These are phyloP conservation scores for Scaptomyza polygonia DNA, from an alignment of 2,888 invertebrate species.

Conservation along the genomic window DNA sequence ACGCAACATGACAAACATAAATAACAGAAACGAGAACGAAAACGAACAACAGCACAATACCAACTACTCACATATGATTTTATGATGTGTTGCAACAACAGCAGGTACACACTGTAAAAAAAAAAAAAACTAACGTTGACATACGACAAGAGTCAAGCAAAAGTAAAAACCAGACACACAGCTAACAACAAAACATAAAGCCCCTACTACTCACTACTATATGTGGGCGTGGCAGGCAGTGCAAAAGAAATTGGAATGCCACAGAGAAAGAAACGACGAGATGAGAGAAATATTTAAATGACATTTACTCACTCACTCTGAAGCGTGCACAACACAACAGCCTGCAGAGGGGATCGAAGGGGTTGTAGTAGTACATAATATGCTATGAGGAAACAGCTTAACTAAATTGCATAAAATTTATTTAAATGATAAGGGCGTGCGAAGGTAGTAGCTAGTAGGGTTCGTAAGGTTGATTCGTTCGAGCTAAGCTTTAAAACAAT, in stretches of 20 bases:
- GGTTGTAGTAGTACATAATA: too few relatives aligned
- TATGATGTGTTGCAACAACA: slow-evolving; percentile 69
- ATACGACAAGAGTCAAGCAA: slow-evolving; percentile 65
- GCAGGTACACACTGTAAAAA: neutral
- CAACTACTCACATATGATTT: slow-evolving; percentile 56
- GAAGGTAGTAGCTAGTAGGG: neutral
- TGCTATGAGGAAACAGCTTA: slow-evolving; percentile 63
- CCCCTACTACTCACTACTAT: slow-evolving; percentile 69
- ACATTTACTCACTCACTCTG: slow-evolving; percentile 76
- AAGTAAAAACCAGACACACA: slow-evolving; percentile 30
- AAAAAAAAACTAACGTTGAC: slow-evolving; percentile 70
- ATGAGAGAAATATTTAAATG: slow-evolving; percentile 72
- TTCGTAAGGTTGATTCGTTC: slow-evolving; percentile 2
- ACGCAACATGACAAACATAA: slow-evolving; percentile 80
- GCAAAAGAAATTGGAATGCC: slow-evolving; percentile 76
- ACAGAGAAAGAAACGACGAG: slow-evolving; percentile 38
- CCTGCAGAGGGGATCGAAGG: neutral
- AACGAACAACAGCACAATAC: slow-evolving; percentile 30
- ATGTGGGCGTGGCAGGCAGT: slow-evolving; percentile 40
- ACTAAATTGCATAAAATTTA: slow-evolving; percentile 81
- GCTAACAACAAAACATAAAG: slow-evolving; percentile 22
- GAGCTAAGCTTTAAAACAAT: slow-evolving; percentile 77
- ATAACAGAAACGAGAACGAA: slow-evolving; percentile 64
- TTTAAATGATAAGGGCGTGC: slow-evolving; percentile 64
- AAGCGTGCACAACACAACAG: neutral